These are phyloP conservation scores for Phaetusa simplex DNA, from an alignment of 2,113 vertebrate genomes.

Conservation along the genomic window DNA sequence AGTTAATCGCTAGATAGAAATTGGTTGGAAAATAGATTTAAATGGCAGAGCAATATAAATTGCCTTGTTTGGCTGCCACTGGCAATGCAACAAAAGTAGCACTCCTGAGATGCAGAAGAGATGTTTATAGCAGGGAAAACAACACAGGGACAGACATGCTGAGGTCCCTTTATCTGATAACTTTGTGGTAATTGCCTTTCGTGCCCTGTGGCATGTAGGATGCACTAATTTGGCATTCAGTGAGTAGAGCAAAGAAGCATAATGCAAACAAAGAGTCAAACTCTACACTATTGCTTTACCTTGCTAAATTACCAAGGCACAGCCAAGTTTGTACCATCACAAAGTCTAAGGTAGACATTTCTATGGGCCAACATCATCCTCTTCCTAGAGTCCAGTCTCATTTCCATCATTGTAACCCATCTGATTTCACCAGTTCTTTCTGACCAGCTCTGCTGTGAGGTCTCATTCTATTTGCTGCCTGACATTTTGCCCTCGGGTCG, in stretches of 20 bases:
- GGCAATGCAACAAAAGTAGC: constrained; percentile 44
- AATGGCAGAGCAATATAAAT: constrained; percentile 46
- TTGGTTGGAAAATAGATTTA: constrained; percentile 60
- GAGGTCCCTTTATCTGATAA: constrained; percentile 65
- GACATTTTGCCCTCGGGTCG: background rate
- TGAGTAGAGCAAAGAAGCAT: constrained; percentile 11
- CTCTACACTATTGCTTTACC: background rate
- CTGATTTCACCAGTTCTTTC: background rate
- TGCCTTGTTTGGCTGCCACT: constrained; percentile 25
- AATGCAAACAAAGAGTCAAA: constrained; percentile 35
- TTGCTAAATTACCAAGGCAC: background rate
- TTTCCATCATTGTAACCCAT: background rate
- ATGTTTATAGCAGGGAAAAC: constrained; percentile 55
- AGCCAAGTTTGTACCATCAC: background rate
- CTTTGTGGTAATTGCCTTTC: constrained; percentile 63
- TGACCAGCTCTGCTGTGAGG: background rate
- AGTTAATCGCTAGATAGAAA: constrained; percentile 60
- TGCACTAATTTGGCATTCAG: constrained; percentile 59
- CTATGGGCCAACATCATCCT: background rate
- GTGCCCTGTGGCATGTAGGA: constrained; percentile 49
- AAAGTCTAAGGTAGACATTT: background rate
- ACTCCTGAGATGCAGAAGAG: constrained; percentile 42
- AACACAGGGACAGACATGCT: constrained; percentile 43
- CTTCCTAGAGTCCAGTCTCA: background rate
- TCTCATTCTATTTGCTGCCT: background rate